Percentiles rank a stretch among this genome's conserved stretches.
phyloP scores from a whole-genome alignment of 1,140 invertebrate species.

The Nilaparvata lugens region DNA sequence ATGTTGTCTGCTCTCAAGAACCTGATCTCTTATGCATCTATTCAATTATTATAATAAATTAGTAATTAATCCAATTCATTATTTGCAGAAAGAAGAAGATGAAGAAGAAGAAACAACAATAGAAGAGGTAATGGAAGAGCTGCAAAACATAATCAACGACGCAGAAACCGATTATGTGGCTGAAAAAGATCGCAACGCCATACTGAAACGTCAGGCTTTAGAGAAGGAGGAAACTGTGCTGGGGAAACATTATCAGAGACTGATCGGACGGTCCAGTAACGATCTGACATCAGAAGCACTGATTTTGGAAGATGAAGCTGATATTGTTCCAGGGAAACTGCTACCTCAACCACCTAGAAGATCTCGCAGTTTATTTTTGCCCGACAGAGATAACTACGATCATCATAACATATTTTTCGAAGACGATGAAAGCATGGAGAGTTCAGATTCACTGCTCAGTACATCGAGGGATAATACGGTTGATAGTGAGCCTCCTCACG shows the following conservation, averaged over 20 bases:
- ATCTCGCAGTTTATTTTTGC: slow-evolving; percentile 42
- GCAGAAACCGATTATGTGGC: slow-evolving; percentile 60
- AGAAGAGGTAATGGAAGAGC: slow-evolving; percentile 76
- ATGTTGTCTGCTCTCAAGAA: too few species aligned
- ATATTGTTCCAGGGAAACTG: slow-evolving; percentile 32
- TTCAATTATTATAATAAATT: too few species aligned
- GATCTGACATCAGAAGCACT: slow-evolving; percentile 13
- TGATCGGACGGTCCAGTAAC: slow-evolving; percentile 13
- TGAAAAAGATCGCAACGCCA: slow-evolving; percentile 24
- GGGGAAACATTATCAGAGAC: slow-evolving; percentile 21
- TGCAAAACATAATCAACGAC: slow-evolving; percentile 75
- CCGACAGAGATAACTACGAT: slow-evolving; percentile 32
- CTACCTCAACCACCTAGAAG: slow-evolving; percentile 50
- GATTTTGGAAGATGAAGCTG: slow-evolving; percentile 18
- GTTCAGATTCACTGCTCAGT: slow-evolving; percentile 58
- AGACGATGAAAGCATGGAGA: slow-evolving; percentile 54
- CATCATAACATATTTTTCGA: slow-evolving; percentile 44
- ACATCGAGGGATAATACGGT: slow-evolving; percentile 40
- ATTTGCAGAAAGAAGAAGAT: not conserved
- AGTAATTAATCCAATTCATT: too few species aligned
- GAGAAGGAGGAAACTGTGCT: slow-evolving; percentile 16
- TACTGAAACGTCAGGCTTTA: not conserved
- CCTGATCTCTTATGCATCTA: too few species aligned
- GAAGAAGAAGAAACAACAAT: slow-evolving; percentile 64
- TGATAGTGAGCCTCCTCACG: not conserved